phyloP scores from a whole-genome alignment of 2,888 invertebrate genomes.

The Dexiosoma caninum region DNA sequence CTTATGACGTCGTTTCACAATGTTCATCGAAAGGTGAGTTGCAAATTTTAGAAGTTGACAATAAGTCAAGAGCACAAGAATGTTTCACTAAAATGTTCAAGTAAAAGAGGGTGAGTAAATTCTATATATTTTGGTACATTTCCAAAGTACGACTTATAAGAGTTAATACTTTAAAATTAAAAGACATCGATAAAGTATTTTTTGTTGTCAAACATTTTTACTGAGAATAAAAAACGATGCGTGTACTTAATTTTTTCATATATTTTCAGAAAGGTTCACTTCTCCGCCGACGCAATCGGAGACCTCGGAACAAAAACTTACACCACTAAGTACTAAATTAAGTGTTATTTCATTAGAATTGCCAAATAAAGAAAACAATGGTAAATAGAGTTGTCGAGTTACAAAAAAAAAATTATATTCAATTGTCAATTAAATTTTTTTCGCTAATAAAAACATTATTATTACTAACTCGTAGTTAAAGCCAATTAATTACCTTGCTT shows the following conservation, averaged over 20 bases:
- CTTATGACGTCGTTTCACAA: constrained; percentile 62
- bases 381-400: constrained; percentile 5
- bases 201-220: constrained; percentile 1
- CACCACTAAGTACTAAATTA: constrained; percentile 65
- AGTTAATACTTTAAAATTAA: no score
- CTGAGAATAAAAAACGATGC: constrained; percentile 25
- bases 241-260: neutral
- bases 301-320: constrained; percentile 36
- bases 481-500: neutral
- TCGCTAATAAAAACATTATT: constrained; percentile 32
- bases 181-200: no score
- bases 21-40: constrained; percentile 69
- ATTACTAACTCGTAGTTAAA: neutral
- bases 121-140: no score
- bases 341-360: constrained; percentile 73
- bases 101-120: no score
- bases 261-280: constrained; percentile 58
- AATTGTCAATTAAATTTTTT: constrained; percentile 22
- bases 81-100: no score
- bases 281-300: constrained; percentile 61
- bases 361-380: constrained; percentile 61
- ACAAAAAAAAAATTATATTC: constrained; percentile 1
- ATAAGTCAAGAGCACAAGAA: no score
- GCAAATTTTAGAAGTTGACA: neutral
- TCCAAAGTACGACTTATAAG: no score